Evolutionary conservation across 2,888 invertebrate genomes (phyloP), one percentile per base, ranked within the genome.

Genomic region (Lepidochitona cinerea): DNA sequence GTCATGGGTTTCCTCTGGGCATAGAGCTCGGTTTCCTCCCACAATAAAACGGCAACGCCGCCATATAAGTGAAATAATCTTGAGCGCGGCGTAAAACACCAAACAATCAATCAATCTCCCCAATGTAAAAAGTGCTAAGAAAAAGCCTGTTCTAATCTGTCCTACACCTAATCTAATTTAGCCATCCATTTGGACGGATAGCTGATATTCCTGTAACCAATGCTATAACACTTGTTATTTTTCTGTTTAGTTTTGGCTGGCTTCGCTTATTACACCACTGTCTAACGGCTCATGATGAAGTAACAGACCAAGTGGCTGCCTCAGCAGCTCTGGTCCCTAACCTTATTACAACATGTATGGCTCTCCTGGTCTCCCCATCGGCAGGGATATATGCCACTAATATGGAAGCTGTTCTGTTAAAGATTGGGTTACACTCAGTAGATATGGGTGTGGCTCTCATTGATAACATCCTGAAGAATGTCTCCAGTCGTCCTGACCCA

Each of bases 261-360:
- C 92, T 96, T 79, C 92, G 95, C 77, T 93, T 97, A 77, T 92
- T 97, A 59, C 94, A 96, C 81, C 95, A 95, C 85, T 96, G 96
- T 86, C 93, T 96, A 78, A 84, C 82, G 69, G 81, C 83, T 35
- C 75, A 81, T 72, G 79, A 79, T 41, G 85, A 84, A 26, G 77
- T 85, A 49, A 72, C 32, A 69, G 80, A 83, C 37, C 73, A 75
- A 26, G 87, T 88, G 12, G 85, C 87, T 1, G 84, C 81, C 68
- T 93, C 93, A n/a, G 94, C 95, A 0, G 93, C 94, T 0, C 92
- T 92, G 35, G 94, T 94, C 67, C 93, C 93, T 0, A 93, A 94
- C 76, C 92, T 95, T 68, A 90, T 95, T 35, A 93, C 93, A 84
- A 93, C 94, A 0, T 95, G 95, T 83, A 94, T 94, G 83, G 94